A percentile compares a stretch with the other conserved stretches of the same genome.
Conservation (phyloP, 2,113 vertebrate species). For the Macquaria ambigua region DNA sequence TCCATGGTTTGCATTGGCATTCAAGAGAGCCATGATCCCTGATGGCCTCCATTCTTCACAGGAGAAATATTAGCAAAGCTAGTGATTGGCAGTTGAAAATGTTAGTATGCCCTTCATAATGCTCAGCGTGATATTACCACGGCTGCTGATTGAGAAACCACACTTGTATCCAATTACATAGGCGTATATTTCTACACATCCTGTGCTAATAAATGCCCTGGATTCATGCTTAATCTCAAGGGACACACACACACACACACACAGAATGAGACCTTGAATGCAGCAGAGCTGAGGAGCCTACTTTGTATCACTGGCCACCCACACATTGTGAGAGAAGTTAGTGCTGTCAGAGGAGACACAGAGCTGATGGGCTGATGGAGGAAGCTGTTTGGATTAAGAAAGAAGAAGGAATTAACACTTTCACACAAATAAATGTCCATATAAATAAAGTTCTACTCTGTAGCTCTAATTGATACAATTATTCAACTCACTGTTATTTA, state of each 20-base stretch:
- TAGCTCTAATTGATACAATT: too few relatives aligned
- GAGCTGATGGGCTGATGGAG: too few relatives aligned
- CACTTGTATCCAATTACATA: constrained; percentile 47
- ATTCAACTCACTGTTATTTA: too few relatives aligned
- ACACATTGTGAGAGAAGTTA: neutral
- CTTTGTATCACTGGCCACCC: constrained; percentile 13
- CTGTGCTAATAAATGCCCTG: constrained; percentile 30
- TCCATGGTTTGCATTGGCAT: neutral
- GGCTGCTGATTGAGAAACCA: constrained; percentile 44
- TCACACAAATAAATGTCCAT: too few relatives aligned
- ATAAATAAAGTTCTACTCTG: too few relatives aligned
- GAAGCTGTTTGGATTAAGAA: too few relatives aligned
- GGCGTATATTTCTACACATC: constrained; percentile 16
- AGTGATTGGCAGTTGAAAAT: constrained; percentile 41
- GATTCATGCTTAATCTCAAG: constrained; percentile 16
- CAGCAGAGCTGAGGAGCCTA: constrained; percentile 1
- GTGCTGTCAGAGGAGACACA: too few relatives aligned
- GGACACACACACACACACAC: constrained; percentile 3
- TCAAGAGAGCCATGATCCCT: constrained; percentile 5
- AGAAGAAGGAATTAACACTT: too few relatives aligned
- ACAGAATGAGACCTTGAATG: constrained; percentile 20
- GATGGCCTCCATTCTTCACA: constrained; percentile 18
- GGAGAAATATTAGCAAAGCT: constrained; percentile 30
- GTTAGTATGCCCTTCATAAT: constrained; percentile 52
- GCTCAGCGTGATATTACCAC: constrained; percentile 32